Conservation (phyloP, 2,797 vertebrate species). For the Cyprinella venusta region DNA sequence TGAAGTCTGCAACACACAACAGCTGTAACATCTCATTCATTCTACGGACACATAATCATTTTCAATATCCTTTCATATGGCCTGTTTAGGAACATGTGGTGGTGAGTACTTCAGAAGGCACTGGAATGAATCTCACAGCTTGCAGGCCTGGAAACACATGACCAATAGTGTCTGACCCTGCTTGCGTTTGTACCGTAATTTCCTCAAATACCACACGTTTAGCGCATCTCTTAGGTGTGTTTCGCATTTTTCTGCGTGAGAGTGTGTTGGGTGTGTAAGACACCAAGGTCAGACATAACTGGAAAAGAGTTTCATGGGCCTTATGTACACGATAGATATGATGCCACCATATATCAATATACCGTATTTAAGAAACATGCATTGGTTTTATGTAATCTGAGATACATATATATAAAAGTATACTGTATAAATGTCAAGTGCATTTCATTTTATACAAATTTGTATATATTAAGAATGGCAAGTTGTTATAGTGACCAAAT, state of each 20-base stretch:
- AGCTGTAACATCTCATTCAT: slow-evolving; percentile 20
- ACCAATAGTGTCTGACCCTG: slow-evolving; percentile 53
- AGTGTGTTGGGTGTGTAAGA: background rate
- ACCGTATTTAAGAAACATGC: slow-evolving; percentile 57
- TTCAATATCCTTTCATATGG: slow-evolving; percentile 37
- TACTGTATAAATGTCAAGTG: slow-evolving; percentile 59
- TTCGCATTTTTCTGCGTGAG: background rate
- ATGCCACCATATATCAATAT: slow-evolving; percentile 57
- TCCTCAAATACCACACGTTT: background rate
- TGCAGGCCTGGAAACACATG: slow-evolving; percentile 58
- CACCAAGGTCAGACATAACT: slow-evolving; percentile 54
- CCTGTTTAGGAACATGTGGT: slow-evolving; percentile 54
- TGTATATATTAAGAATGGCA: slow-evolving; percentile 53
- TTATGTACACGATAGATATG: slow-evolving; percentile 60
- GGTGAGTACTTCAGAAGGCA: slow-evolving; percentile 66
- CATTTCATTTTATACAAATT: slow-evolving; percentile 62
- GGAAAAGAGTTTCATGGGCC: slow-evolving; percentile 54
- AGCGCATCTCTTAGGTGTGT: background rate
- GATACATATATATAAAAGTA: slow-evolving; percentile 58
- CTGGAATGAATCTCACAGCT: slow-evolving; percentile 68
- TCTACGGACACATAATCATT: slow-evolving; percentile 14
- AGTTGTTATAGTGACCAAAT: slow-evolving; percentile 57
- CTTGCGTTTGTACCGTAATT: background rate
- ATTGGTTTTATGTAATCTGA: slow-evolving; percentile 53
- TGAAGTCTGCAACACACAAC: slow-evolving; percentile 59